A percentile compares a stretch with the other conserved stretches of the same genome.
Conservation (phyloP, 2,888 invertebrate genomes). For the Hypercompe scribonia region DNA sequence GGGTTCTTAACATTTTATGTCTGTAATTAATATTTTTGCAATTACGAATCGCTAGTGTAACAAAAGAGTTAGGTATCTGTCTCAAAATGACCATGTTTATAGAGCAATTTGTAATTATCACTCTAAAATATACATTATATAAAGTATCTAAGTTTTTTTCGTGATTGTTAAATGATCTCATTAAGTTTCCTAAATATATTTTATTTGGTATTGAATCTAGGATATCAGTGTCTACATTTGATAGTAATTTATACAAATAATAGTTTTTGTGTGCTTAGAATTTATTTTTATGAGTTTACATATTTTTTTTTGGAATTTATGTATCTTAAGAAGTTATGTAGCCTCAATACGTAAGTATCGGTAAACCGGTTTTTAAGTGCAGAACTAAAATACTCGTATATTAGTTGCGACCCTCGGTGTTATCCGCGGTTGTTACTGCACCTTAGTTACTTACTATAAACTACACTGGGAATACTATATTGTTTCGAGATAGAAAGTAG, state of each 20-base stretch:
- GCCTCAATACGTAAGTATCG: not conserved
- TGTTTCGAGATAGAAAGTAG: too few species aligned
- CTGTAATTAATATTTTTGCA: not conserved
- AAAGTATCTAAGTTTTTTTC: not conserved
- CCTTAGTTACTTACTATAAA: too few species aligned
- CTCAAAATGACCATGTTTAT: not conserved
- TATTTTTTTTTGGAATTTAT: not conserved
- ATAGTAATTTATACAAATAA: not conserved
- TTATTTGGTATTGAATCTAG: not conserved
- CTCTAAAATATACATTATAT: not conserved
- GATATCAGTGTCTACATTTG: not conserved
- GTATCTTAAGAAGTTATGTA: not conserved
- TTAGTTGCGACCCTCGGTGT: too few species aligned
- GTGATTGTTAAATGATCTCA: not conserved
- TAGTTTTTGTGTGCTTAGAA: not conserved
- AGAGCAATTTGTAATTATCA: not conserved
- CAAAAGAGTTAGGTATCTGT: not conserved
- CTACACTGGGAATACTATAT: too few species aligned
- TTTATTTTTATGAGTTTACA: not conserved
- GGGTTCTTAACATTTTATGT: not conserved
- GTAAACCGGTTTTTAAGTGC: not conserved
- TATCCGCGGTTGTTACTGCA: too few species aligned
- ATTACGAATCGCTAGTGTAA: not conserved
- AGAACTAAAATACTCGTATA: not conserved
- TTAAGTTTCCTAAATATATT: not conserved